A percentile compares a stretch with the other conserved stretches of the same genome.
phyloP scores from a whole-genome alignment of 2,888 invertebrate species.

The Synergus laeviventris region DNA sequence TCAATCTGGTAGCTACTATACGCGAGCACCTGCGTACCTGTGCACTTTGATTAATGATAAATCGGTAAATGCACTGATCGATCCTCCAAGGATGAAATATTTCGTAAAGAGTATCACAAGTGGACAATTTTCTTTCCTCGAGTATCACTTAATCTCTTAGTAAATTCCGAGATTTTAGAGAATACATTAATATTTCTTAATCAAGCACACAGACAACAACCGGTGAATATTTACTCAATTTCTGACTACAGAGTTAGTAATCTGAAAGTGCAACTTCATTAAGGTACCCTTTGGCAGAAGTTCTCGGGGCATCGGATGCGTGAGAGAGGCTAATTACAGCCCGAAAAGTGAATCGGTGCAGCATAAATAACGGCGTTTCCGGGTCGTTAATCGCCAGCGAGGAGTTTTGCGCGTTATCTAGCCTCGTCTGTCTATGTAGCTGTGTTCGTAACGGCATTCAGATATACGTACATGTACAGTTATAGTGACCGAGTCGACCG shows the following conservation, averaged over 20 bases:
- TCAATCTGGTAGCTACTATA: slow-evolving; percentile 62
- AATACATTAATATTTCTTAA: background rate
- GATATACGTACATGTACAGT: slow-evolving; percentile 39
- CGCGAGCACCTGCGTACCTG: slow-evolving; percentile 66
- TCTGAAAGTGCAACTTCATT: slow-evolving; percentile 26
- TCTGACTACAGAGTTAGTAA: background rate
- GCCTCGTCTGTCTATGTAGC: slow-evolving; percentile 47
- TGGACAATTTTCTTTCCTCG: background rate
- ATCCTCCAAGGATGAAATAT: slow-evolving; percentile 56
- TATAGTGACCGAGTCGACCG: slow-evolving; percentile 32
- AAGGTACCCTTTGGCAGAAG: background rate
- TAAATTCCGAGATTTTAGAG: background rate
- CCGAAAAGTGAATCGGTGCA: slow-evolving; percentile 56
- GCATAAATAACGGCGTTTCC: slow-evolving; percentile 56
- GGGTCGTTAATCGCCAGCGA: slow-evolving; percentile 56
- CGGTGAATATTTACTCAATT: slow-evolving; percentile 16
- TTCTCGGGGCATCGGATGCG: slow-evolving; percentile 43
- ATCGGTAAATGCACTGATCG: slow-evolving; percentile 65
- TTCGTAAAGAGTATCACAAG: background rate
- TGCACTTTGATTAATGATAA: slow-evolving; percentile 70
- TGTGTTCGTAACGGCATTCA: slow-evolving; percentile 47
- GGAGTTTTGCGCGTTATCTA: slow-evolving; percentile 52
- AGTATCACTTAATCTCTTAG: background rate
- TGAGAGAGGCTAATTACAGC: slow-evolving; percentile 56
- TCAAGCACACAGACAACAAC: slow-evolving; percentile 6